Conservation (phyloP, 1,140 invertebrate genomes). For the Galleria mellonella region DNA sequence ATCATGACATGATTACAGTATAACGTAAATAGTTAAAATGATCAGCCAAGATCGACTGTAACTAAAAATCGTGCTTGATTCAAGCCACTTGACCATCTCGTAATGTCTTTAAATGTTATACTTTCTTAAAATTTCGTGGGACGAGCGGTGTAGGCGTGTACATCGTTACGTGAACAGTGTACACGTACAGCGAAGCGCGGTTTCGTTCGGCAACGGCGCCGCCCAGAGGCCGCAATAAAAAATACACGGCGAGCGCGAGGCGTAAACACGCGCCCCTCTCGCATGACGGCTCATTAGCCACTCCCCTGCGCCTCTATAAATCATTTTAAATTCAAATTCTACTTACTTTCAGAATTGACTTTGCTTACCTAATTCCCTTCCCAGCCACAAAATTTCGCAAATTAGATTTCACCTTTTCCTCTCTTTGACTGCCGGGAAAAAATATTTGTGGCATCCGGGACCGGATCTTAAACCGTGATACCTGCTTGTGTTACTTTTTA, state of each 20-base stretch:
- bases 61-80: too few relatives aligned
- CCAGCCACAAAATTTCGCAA: constrained; percentile 62
- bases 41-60: too few relatives aligned
- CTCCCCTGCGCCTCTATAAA: constrained; percentile 69
- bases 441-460: constrained; percentile 45
- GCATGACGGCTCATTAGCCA: constrained; percentile 71
- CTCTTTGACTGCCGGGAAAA: constrained; percentile 39
- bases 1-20: too few relatives aligned
- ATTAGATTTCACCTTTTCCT: constrained; percentile 62
- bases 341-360: constrained; percentile 71
- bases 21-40: too few relatives aligned
- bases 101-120: not conserved
- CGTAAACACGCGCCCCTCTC: constrained; percentile 64
- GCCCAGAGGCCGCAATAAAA: constrained; percentile 49
- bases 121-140: not conserved
- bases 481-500: constrained; percentile 9
- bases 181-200: constrained; percentile 12
- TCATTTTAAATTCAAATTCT: constrained; percentile 74
- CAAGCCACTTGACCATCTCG: too few relatives aligned
- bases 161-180: constrained; percentile 4
- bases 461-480: constrained; percentile 27
- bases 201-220: constrained; percentile 26
- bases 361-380: constrained; percentile 67
- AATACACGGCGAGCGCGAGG: constrained; percentile 32
- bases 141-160: too few relatives aligned